A percentile compares a stretch with the other conserved stretches of the same genome.
phyloP scores from a whole-genome alignment of 2,113 vertebrate genomes.

The Grantiella picta region DNA sequence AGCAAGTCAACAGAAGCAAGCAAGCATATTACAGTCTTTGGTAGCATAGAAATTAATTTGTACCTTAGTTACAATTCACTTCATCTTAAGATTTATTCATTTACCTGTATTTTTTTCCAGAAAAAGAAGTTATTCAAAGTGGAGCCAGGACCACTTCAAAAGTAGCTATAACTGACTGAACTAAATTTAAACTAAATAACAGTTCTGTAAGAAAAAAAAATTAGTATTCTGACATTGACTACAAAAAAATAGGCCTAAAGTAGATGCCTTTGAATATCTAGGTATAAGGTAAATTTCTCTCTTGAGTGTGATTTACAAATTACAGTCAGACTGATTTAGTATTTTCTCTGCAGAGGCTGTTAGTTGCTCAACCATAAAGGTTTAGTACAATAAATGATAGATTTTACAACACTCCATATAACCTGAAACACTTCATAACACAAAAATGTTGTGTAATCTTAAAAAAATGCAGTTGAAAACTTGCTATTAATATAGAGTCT shows the following conservation, averaged over 20 bases:
- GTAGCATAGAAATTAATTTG: not conserved
- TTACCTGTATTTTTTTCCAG: not conserved
- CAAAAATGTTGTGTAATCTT: slow-evolving; percentile 64
- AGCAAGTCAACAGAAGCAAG: not conserved
- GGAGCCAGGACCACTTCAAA: not conserved
- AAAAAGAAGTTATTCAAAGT: not conserved
- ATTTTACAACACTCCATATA: slow-evolving; percentile 70
- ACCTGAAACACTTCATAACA: slow-evolving; percentile 62
- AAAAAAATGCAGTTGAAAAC: slow-evolving; percentile 60
- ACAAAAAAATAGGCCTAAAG: slow-evolving; percentile 27
- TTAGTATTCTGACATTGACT: not conserved
- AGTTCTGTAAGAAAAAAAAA: not conserved
- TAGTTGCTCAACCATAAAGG: slow-evolving; percentile 60
- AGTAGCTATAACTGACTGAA: not conserved
- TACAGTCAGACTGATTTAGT: not conserved
- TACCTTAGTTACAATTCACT: not conserved
- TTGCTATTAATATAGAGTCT: slow-evolving; percentile 65
- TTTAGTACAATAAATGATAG: slow-evolving; percentile 65
- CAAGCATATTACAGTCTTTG: too few species aligned
- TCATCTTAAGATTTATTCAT: not conserved
- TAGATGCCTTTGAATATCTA: slow-evolving; percentile 5
- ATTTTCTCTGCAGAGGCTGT: slow-evolving; percentile 46
- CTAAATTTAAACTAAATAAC: slow-evolving; percentile 7
- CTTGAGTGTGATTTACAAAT: slow-evolving; percentile 25
- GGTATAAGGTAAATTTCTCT: slow-evolving; percentile 29